phyloP scores from a whole-genome alignment of 2,888 invertebrate species.

The Rhingia campestris region DNA sequence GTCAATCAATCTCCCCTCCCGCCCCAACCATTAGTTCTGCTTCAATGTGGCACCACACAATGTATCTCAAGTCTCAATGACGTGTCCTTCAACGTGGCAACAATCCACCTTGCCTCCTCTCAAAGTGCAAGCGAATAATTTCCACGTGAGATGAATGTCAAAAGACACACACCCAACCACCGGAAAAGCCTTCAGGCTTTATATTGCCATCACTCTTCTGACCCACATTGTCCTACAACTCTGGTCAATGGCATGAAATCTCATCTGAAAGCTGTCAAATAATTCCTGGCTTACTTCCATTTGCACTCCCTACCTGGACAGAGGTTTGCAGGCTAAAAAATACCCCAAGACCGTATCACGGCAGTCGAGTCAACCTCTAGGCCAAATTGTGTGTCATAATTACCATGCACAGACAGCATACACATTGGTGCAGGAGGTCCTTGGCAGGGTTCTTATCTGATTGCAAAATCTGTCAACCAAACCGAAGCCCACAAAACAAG shows the following conservation, averaged over 20 bases:
- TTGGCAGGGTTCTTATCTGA: constrained; percentile 34
- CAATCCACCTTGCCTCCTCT: not conserved
- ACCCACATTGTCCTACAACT: constrained; percentile 8
- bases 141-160: constrained; percentile 24
- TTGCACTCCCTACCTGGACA: not conserved
- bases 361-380: constrained; percentile 34
- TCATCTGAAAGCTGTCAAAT: not conserved
- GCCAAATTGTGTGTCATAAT: constrained; percentile 50
- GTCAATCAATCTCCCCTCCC: not conserved
- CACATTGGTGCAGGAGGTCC: constrained; percentile 13
- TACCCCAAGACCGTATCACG: not conserved
- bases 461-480: constrained; percentile 20
- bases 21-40: not conserved
- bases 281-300: not conserved
- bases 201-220: constrained; percentile 10
- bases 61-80: not conserved
- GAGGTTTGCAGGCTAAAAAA: not conserved
- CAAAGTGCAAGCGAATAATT: constrained; percentile 1
- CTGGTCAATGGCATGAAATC: constrained; percentile 5
- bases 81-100: constrained; percentile 25
- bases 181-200: not conserved
- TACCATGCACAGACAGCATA: constrained; percentile 36
- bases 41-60: not conserved
- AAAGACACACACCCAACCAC: constrained; percentile 8
- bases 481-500: constrained; percentile 1